A percentile compares a stretch with the other conserved stretches of the same genome.
Evolutionary conservation across 2,113 vertebrate genomes (phyloP).

Genomic region (Polypterus senegalus): DNA sequence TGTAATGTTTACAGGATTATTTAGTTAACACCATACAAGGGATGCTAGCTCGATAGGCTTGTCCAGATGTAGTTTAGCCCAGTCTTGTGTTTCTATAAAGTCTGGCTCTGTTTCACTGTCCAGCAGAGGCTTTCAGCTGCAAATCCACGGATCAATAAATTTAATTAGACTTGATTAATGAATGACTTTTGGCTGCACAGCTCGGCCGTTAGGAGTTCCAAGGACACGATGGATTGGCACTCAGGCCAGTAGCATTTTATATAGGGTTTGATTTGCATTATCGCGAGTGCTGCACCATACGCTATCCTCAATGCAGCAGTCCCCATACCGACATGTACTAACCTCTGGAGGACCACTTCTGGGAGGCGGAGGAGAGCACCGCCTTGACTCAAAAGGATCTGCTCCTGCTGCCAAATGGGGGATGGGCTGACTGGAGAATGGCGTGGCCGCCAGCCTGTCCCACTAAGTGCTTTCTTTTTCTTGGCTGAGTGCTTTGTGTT

Average conservation of each 20-base stretch:
- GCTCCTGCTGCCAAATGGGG: conserved; percentile 9
- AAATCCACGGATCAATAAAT: conserved; percentile 64
- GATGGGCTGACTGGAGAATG: conserved; percentile 31
- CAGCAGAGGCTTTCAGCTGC: conserved; percentile 43
- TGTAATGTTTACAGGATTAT: too few species aligned
- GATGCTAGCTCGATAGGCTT: too few species aligned
- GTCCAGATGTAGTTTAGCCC: background rate
- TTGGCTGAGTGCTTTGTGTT: background rate
- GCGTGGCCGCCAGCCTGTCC: conserved; percentile 20
- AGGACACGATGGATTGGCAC: conserved; percentile 30
- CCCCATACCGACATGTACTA: background rate
- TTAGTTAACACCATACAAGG: too few species aligned
- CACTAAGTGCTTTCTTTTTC: background rate
- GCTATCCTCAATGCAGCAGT: background rate
- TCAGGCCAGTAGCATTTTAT: conserved; percentile 19
- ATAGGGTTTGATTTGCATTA: conserved; percentile 6
- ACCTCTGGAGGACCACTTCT: background rate
- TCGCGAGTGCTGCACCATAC: background rate
- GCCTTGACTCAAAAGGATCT: background rate
- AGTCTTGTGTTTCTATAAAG: conserved; percentile 13
- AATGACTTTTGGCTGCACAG: conserved; percentile 39
- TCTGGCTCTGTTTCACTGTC: conserved; percentile 31
- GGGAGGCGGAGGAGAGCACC: background rate
- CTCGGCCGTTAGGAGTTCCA: conserved; percentile 46
- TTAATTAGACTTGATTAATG: conserved; percentile 86